Conservation (phyloP, 2,888 invertebrate genomes). For the Polyommatus iphigenia region DNA sequence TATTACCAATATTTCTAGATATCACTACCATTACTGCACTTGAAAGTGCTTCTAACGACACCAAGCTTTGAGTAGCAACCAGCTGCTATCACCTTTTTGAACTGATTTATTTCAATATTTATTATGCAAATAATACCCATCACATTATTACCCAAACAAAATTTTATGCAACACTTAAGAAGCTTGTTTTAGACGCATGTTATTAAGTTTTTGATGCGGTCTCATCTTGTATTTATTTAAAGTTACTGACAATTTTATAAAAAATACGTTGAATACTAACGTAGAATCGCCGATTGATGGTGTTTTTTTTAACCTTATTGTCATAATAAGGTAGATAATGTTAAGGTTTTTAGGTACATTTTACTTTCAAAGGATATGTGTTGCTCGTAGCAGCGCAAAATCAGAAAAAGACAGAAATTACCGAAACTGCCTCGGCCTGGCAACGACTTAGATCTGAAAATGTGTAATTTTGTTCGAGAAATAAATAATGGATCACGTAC, state of each 20-base stretch:
- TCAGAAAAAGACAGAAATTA: background rate
- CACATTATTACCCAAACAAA: conserved; percentile 4
- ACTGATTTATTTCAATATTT: conserved; percentile 13
- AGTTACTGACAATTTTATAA: background rate
- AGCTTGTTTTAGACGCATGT: background rate
- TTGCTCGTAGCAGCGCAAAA: background rate
- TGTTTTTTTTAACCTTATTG: background rate
- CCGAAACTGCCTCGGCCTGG: background rate
- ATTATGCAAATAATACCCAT: conserved; percentile 13
- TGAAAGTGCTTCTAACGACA: conserved; percentile 33
- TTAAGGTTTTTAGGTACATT: background rate
- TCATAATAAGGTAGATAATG: background rate
- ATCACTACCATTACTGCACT: conserved; percentile 8
- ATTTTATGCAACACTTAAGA: conserved; percentile 12
- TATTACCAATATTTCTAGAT: background rate
- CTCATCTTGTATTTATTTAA: conserved; percentile 1
- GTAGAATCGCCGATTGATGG: too few relatives aligned
- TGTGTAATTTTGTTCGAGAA: conserved; percentile 38
- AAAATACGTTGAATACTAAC: background rate
- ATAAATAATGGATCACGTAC: conserved; percentile 38
- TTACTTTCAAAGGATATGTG: background rate
- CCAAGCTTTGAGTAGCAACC: conserved; percentile 6
- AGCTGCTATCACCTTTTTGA: conserved; percentile 34
- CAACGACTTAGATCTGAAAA: conserved; percentile 13
- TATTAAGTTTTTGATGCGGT: background rate